These are phyloP conservation scores for Drosophila tropicalis DNA, from an alignment of 1,140 invertebrate species.

Conservation along the genomic window DNA sequence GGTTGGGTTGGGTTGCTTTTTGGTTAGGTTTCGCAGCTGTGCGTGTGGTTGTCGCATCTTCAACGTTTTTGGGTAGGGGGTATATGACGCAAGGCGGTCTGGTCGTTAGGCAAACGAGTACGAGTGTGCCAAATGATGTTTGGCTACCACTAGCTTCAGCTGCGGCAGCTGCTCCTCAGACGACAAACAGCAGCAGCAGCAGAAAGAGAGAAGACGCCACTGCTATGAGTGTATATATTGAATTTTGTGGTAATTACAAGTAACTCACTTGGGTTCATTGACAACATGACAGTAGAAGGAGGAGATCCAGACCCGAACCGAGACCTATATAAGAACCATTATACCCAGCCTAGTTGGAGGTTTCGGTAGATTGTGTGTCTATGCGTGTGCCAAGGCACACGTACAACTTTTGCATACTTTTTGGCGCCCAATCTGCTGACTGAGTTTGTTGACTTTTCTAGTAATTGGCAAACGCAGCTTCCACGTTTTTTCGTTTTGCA, in stretches of 20 bases:
- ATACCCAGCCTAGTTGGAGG: neutral
- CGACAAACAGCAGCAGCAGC: too few relatives aligned
- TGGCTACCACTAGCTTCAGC: conserved; percentile 51
- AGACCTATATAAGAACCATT: neutral
- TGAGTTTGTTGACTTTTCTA: conserved; percentile 67
- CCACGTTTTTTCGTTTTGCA: conserved; percentile 9
- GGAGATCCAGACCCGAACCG: neutral
- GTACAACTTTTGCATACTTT: conserved; percentile 57
- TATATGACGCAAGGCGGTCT: conserved; percentile 49
- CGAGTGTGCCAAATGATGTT: conserved; percentile 73
- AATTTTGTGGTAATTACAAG: conserved; percentile 81
- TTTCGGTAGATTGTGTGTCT: conserved; percentile 14
- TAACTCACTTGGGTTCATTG: conserved; percentile 72
- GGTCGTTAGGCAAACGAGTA: conserved; percentile 64
- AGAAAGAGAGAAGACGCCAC: conserved; percentile 11
- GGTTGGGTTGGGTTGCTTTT: neutral
- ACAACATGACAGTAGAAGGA: conserved; percentile 30
- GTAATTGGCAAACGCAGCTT: conserved; percentile 67
- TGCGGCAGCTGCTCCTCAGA: conserved; percentile 30
- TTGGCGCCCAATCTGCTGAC: conserved; percentile 73
- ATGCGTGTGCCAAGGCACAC: conserved; percentile 22
- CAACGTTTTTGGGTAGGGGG: conserved; percentile 31
- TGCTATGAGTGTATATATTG: conserved; percentile 66
- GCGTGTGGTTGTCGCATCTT: conserved; percentile 63
- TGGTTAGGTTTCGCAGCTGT: conserved; percentile 31